These are phyloP conservation scores for Exaiptasia diaphana DNA, from an alignment of 64 coral and sea anemone species.

Conservation along the genomic window DNA sequence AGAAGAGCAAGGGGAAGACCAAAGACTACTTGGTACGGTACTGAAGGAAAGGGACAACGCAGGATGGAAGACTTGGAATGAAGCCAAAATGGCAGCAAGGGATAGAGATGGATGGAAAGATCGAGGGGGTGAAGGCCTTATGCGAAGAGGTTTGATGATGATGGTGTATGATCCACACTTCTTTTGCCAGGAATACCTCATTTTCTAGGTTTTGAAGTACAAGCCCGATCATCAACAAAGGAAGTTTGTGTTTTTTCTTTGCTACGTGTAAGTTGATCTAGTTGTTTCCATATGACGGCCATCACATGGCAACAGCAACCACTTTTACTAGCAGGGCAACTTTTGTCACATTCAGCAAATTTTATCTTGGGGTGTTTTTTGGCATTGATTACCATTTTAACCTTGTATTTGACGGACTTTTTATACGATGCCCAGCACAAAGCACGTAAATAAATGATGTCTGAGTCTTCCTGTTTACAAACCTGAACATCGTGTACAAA, in stretches of 20 bases:
- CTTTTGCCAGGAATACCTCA: constrained; percentile 55
- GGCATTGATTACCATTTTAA: constrained; percentile 38
- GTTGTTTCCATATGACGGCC: constrained; percentile 60
- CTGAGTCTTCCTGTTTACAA: neutral
- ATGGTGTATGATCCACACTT: neutral
- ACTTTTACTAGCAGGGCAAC: constrained; percentile 44
- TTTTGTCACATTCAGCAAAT: constrained; percentile 47
- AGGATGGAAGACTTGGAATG: too few species aligned
- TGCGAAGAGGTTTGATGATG: neutral
- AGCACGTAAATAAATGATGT: constrained; percentile 36
- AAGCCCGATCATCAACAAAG: constrained; percentile 15
- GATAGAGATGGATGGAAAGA: too few species aligned
- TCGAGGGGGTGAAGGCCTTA: too few species aligned
- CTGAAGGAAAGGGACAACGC: too few species aligned
- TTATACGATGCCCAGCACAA: constrained; percentile 62
- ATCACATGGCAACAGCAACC: constrained; percentile 57
- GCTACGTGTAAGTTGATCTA: constrained; percentile 48
- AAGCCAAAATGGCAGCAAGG: too few species aligned
- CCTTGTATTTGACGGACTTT: constrained; percentile 63
- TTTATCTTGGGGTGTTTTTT: constrained; percentile 45
- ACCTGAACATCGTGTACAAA: constrained; percentile 56
- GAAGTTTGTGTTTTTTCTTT: constrained; percentile 9
- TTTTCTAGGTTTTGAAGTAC: constrained; percentile 64
- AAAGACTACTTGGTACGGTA: too few species aligned
- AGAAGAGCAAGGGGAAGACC: too few species aligned